Percentiles rank a stretch among this genome's conserved stretches.
phyloP scores from a whole-genome alignment of 2,888 invertebrate species.

The Odontomyia ornata region DNA sequence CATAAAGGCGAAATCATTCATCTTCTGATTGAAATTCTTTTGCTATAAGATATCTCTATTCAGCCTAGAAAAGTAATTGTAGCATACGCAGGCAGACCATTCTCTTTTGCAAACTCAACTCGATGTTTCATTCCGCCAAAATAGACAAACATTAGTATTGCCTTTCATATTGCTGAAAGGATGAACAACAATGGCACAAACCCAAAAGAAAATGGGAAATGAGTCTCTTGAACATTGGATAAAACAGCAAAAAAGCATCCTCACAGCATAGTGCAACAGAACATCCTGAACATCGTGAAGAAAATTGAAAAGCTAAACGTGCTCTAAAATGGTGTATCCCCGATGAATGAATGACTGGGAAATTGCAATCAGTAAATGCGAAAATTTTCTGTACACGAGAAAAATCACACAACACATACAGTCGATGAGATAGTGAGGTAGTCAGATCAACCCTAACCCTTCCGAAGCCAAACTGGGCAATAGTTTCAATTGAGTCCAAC shows the following conservation, averaged over 20 bases:
- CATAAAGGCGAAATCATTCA: conserved; percentile 39
- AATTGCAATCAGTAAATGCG: conserved; percentile 44
- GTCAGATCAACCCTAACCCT: background rate
- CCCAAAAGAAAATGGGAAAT: conserved; percentile 37
- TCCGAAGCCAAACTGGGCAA: conserved; percentile 4
- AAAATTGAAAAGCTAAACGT: conserved; percentile 40
- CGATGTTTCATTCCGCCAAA: conserved; percentile 25
- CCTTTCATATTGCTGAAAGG: conserved; percentile 37
- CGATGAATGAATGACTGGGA: conserved; percentile 40
- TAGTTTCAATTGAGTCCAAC: conserved; percentile 47
- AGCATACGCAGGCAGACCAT: conserved; percentile 18
- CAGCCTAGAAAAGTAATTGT: conserved; percentile 35
- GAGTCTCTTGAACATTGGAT: background rate
- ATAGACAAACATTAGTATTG: conserved; percentile 39
- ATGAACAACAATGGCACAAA: conserved; percentile 24
- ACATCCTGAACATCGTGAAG: conserved; percentile 21
- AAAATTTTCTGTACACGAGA: conserved; percentile 33
- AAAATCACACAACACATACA: conserved; percentile 22
- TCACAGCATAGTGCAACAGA: conserved; percentile 4
- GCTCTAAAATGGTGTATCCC: conserved; percentile 25
- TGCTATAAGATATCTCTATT: conserved; percentile 26
- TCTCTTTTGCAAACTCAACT: background rate
- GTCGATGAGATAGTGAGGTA: background rate
- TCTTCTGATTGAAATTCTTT: conserved; percentile 40
- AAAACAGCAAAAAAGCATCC: too few species aligned